Evolutionary conservation across 2,888 invertebrate genomes (phyloP), one percentile per base, ranked within the genome.

Genomic region (Polia nebulosa): DNA sequence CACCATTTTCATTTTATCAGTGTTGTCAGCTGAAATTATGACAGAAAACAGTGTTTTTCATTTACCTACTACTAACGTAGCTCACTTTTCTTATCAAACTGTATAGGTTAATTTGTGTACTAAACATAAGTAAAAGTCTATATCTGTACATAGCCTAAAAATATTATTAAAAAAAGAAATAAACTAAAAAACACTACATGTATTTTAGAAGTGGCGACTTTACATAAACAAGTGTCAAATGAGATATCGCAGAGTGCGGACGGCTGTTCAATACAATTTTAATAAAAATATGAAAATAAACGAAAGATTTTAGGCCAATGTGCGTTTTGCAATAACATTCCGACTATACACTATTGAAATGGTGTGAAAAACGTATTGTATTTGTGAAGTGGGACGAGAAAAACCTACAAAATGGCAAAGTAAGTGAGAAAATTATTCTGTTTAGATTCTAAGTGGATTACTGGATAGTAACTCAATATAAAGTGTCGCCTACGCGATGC

Each of bases 331-430:
- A 62, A 22, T 58, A 55, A 66, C 29, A 55, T 49, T 71, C 20
- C 8, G 22, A 67, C 44, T 45, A 60, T 36, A 49, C 53, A 44
- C 36, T 64, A 68, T 52, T 82, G 83, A 78, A 75, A 92, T 92
- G 92, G 79, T 87, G 69, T 89, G 77, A 89, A 81, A 67, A 75
- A 72, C 27, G 52, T 62, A 67, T 66, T 66, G 61, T 83, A 71
- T 79, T 70, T 55, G 74, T 69, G 56, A 72, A 59, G 81, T 76
- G 78, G 74, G 45, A 59, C 39, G 67, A 80, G 63, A 72, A 73
- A 80, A 81, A 47, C 71, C 61, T 72, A 73, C 88, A 93, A 91
- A 87, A 95, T 95, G 95, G 94, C 95, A 85, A 95, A 95, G 95
- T 95, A 84, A 93, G 94, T 93, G 49, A 53, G 76, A 74, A 80